Conservation (phyloP, 2,888 invertebrate species). For the Sphaeridia pumilis region DNA sequence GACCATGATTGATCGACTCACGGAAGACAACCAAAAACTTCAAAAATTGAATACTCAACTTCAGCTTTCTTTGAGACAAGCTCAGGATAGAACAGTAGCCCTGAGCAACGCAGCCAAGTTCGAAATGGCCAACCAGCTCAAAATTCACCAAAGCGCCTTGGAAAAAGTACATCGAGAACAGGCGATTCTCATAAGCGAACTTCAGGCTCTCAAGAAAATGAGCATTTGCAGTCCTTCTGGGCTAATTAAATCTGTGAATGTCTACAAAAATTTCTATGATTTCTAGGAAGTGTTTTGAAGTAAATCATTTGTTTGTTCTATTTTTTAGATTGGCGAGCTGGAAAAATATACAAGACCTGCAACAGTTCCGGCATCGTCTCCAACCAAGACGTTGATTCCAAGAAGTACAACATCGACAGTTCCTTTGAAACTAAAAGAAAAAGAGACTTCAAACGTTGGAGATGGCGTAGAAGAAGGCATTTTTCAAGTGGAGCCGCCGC, state of each 20-base stretch:
- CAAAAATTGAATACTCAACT: slow-evolving; percentile 1
- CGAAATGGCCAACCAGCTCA: slow-evolving; percentile 6
- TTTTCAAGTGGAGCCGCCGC: too few species aligned
- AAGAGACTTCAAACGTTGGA: too few species aligned
- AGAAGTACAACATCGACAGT: too few species aligned
- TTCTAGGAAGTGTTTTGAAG: too few species aligned
- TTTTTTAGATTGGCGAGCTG: too few species aligned
- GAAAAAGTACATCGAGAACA: slow-evolving; percentile 15
- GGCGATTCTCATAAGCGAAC: slow-evolving; percentile 8
- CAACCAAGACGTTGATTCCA: too few species aligned
- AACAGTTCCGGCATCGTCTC: too few species aligned
- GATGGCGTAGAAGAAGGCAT: too few species aligned
- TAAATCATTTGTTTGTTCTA: too few species aligned
- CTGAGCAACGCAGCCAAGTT: slow-evolving; percentile 1
- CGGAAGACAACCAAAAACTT: background rate
- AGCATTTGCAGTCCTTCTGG: background rate
- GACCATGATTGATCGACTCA: background rate
- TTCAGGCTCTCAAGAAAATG: slow-evolving; percentile 7
- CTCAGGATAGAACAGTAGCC: background rate
- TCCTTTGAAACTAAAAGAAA: too few species aligned
- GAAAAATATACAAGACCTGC: too few species aligned
- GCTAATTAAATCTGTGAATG: background rate
- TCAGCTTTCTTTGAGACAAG: background rate
- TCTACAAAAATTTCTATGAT: background rate
- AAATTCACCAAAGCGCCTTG: slow-evolving; percentile 8